Base-by-base conservation (phyloP, 2,888 invertebrate genomes). In the Kryphioiulus occultus region DNA sequence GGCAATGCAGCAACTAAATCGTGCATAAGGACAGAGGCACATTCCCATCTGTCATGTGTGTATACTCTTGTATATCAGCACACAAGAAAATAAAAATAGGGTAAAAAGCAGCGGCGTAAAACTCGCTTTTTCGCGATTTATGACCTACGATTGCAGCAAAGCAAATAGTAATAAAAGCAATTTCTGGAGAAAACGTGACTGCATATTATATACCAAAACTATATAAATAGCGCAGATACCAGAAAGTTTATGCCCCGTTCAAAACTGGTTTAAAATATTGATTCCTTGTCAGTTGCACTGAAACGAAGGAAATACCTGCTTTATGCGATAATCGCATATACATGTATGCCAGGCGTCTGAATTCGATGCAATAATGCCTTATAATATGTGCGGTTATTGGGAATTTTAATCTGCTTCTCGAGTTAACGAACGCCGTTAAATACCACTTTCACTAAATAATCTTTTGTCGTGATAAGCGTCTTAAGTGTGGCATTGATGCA, bases 171-270 rank as follows among this genome's bases (percentile, higher is more conserved):
- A 78, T 78, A 78, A 78, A 78, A 78, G 78, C 30, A 78, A 26
- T 32, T 78, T 78, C 78, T 78, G 78, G 30, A 78, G 78, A 78
- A 78, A 78, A 78, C 78, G 78, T 78, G 78, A 78, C 78, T 78
- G 78, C 30, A 30, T 78, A 78, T 78, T 78, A 78, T 78, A 78
- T 17, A 17, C 78, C 78, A 78, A 17, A 68, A 30, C 78, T 78
- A 78, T 78, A 78, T 30, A 78, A 78, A 78, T 78, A 78, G 12
- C 78, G 78, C 17, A 32, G 30, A 68, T 78, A 78, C 30, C 78
- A 32, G 78, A 78, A 78, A 78, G 30, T 30, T 15, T 30, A 78
- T 78, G 30, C 17, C 15, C 30, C 78, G 78, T 78, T 78, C 78
- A 78, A 78, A 53, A 78, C 30, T 78, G 30, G 30, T 17, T 78